Evolutionary conservation across 2,113 vertebrate species (phyloP).

Genomic region (Boulengeromyrus knoepffleri): DNA sequence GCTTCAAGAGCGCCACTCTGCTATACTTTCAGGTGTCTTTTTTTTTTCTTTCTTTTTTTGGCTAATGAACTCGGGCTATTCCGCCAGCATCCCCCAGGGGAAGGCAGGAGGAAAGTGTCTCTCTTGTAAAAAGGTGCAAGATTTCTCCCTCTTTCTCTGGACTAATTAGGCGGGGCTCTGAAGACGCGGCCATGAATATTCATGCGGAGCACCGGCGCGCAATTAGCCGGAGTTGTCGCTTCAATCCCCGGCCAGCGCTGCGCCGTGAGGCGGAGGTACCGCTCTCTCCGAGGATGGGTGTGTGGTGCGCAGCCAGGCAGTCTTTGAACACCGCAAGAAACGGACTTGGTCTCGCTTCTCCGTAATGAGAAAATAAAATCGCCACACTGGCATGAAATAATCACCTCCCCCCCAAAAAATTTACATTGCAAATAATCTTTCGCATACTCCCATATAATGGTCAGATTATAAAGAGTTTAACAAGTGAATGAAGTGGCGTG

Average conservation of each 20-base stretch:
- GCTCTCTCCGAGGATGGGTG: conserved; percentile 46
- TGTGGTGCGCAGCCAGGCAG: conserved; percentile 47
- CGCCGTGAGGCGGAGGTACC: conserved; percentile 46
- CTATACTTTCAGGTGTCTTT: conserved; percentile 64
- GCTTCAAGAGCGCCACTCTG: conserved; percentile 50
- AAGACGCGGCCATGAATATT: conserved; percentile 68
- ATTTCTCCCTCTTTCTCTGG: conserved; percentile 63
- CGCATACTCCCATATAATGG: neutral
- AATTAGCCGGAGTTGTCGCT: conserved; percentile 70
- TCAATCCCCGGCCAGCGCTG: conserved; percentile 63
- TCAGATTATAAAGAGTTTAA: conserved; percentile 15
- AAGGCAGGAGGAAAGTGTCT: conserved; percentile 46
- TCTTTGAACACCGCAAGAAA: conserved; percentile 45
- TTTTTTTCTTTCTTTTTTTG: conserved; percentile 49
- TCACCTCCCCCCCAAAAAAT: neutral
- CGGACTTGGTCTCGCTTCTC: conserved; percentile 7
- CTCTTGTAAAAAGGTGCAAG: conserved; percentile 66
- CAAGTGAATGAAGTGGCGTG: neutral
- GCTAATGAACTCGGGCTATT: conserved; percentile 68
- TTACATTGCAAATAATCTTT: conserved; percentile 17
- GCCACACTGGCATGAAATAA: conserved; percentile 2
- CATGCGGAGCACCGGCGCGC: conserved; percentile 61
- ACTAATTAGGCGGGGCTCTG: conserved; percentile 72
- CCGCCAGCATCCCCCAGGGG: conserved; percentile 62
- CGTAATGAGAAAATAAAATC: conserved; percentile 11